phyloP scores from a whole-genome alignment of 2,888 invertebrate genomes.

The Megastigmus dorsalis region DNA sequence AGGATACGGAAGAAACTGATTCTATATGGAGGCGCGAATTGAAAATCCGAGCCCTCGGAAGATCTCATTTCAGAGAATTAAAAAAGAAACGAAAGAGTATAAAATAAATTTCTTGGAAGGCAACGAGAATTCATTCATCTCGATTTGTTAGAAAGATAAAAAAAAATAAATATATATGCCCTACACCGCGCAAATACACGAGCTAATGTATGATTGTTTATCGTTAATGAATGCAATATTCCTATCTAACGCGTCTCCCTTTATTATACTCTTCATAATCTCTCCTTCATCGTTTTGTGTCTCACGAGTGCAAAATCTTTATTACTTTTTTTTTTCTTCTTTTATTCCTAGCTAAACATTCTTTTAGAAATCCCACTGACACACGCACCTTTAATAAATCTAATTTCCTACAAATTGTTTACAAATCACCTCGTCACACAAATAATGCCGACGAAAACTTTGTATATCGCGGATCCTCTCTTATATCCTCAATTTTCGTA shows the following conservation, averaged over 20 bases:
- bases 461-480: constrained; percentile 3
- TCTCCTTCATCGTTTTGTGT: not conserved
- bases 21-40: not conserved
- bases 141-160: not conserved
- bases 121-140: not conserved
- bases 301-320: constrained; percentile 26
- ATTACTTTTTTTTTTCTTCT: no score
- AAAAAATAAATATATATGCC: constrained; percentile 1
- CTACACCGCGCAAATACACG: not conserved
- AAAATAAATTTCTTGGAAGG: constrained; percentile 20
- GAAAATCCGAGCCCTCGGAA: constrained; percentile 11
- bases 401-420: constrained; percentile 31
- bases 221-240: constrained; percentile 26
- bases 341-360: constrained; percentile 30
- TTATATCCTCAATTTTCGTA: not conserved
- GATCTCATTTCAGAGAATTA: constrained; percentile 6
- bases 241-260: constrained; percentile 23
- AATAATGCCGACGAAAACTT: constrained; percentile 7
- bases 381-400: constrained; percentile 24
- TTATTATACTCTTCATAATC: constrained; percentile 4
- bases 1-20: constrained; percentile 38
- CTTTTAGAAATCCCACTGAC: constrained; percentile 29
- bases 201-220: constrained; percentile 7
- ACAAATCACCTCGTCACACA: constrained; percentile 5
- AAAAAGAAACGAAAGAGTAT: constrained; percentile 7